Evolutionary conservation across 2,113 vertebrate genomes (phyloP).

Genomic region (Edolisoma coerulescens): DNA sequence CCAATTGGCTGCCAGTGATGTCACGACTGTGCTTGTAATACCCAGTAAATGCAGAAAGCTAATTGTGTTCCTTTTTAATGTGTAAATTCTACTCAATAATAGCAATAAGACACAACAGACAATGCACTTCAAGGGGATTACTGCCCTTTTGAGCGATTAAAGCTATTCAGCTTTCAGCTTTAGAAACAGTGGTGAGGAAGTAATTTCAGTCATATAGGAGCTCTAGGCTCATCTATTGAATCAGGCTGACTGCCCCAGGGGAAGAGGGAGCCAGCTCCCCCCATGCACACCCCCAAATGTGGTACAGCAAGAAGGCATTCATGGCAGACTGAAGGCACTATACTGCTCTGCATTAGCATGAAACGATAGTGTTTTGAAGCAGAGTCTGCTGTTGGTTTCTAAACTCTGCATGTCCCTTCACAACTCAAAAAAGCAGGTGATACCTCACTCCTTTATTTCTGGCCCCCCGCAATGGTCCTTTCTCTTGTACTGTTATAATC

Average conservation of each 20-base stretch:
- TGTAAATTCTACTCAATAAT: conserved; percentile 47
- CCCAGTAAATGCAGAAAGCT: conserved; percentile 56
- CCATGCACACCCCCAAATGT: neutral
- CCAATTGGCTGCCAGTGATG: conserved; percentile 45
- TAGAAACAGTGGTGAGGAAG: conserved; percentile 45
- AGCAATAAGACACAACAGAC: conserved; percentile 30
- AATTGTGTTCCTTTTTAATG: conserved; percentile 61
- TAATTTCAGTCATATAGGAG: conserved; percentile 34
- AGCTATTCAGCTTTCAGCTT: conserved; percentile 44
- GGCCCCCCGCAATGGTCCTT: neutral
- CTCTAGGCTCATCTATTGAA: conserved; percentile 11
- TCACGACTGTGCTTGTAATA: conserved; percentile 28
- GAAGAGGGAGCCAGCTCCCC: neutral
- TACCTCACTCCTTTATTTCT: neutral
- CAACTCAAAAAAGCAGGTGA: neutral
- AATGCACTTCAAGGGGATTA: conserved; percentile 46
- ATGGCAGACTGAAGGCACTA: neutral
- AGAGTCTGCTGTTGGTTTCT: neutral
- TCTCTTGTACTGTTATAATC: neutral
- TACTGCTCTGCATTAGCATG: neutral
- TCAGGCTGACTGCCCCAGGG: neutral
- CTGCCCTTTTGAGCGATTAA: conserved; percentile 31
- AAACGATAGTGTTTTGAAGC: neutral
- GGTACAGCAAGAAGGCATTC: neutral
- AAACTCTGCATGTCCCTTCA: neutral